phyloP scores from a whole-genome alignment of 2,797 vertebrate genomes.

The Cynodonichthys magdalenae region DNA sequence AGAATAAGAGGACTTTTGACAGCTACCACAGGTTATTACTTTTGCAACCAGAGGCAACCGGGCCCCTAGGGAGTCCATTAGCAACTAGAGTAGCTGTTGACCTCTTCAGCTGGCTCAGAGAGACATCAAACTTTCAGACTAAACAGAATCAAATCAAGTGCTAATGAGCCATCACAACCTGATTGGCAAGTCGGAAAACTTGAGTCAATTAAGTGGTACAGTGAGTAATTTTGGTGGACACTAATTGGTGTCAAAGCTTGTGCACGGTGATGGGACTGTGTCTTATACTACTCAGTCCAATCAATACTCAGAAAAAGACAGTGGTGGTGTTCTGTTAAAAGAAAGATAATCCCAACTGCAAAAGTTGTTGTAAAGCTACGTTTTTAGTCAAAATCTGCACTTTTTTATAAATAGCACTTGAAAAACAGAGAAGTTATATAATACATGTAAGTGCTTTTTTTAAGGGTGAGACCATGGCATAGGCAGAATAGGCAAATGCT shows the following conservation, averaged over 20 bases:
- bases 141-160: conserved; percentile 22
- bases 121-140: conserved; percentile 48
- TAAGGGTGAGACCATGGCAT: no score
- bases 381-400: no score
- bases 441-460: no score
- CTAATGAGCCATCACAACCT: conserved; percentile 48
- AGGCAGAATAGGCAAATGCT: no score
- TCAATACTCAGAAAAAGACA: conserved; percentile 40
- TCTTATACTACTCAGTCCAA: conserved; percentile 36
- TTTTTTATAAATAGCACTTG: not conserved
- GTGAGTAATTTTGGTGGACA: conserved; percentile 22
- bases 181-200: conserved; percentile 32
- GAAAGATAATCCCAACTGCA: not conserved
- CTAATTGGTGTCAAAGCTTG: conserved; percentile 35
- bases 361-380: no score
- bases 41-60: conserved; percentile 71
- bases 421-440: no score
- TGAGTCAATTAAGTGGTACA: conserved; percentile 41
- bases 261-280: conserved; percentile 1
- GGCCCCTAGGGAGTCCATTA: conserved; percentile 74
- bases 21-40: conserved; percentile 75
- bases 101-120: conserved; percentile 37
- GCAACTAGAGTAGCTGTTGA: conserved; percentile 64
- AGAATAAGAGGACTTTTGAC: conserved; percentile 62
- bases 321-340: conserved; percentile 1